A percentile compares a stretch with the other conserved stretches of the same genome.
These are phyloP conservation scores for Morpho deidamia DNA, from an alignment of 2,888 invertebrate species.

Conservation along the genomic window DNA sequence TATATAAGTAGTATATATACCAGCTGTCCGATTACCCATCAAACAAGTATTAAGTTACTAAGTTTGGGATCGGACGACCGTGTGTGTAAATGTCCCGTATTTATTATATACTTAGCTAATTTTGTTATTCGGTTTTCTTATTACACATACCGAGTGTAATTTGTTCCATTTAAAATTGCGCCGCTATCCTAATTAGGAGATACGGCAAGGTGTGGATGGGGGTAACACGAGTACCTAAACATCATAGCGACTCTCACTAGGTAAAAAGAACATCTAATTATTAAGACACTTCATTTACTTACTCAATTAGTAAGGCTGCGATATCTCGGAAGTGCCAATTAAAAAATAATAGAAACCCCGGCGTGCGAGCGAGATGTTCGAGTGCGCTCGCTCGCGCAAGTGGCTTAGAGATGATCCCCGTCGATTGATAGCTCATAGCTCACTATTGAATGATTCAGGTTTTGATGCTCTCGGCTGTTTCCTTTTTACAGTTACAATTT, in stretches of 20 bases:
- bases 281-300: constrained; percentile 73
- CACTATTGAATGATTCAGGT: constrained; percentile 35
- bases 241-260: constrained; percentile 38
- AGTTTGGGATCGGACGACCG: too few species aligned
- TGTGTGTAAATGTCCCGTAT: too few species aligned
- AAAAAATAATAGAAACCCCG: constrained; percentile 69
- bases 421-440: constrained; percentile 41
- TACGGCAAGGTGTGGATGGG: constrained; percentile 25
- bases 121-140: too few species aligned
- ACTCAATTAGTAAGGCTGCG: constrained; percentile 69
- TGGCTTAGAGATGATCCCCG: constrained; percentile 53
- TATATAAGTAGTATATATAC: too few species aligned
- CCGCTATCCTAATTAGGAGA: constrained; percentile 28
- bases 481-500: constrained; percentile 19
- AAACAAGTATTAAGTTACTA: too few species aligned
- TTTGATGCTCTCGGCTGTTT: constrained; percentile 27
- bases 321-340: constrained; percentile 70
- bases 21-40: too few species aligned
- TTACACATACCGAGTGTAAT: too few species aligned
- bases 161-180: not conserved
- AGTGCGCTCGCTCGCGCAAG: constrained; percentile 43
- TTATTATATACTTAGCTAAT: too few species aligned
- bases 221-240: constrained; percentile 24
- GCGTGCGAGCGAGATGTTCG: constrained; percentile 51
- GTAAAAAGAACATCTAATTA: constrained; percentile 67